Evolutionary conservation across 2,113 vertebrate genomes (phyloP).

Genomic region (Peromyscus leucopus): DNA sequence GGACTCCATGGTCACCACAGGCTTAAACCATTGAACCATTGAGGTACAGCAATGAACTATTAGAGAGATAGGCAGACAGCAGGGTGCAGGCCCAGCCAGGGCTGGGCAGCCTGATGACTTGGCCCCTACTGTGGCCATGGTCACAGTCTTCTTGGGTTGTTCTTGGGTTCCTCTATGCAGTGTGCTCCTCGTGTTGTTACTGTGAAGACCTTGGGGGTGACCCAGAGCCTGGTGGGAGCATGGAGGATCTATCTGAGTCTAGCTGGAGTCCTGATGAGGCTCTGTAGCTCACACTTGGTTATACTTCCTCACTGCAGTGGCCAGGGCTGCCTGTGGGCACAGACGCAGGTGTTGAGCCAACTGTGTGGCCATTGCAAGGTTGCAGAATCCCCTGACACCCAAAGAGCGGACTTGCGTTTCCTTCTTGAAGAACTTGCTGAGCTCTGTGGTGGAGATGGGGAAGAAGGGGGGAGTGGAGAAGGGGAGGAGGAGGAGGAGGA

Average conservation of each 20-base stretch:
- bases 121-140: not conserved
- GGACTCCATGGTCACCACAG: too few relatives aligned
- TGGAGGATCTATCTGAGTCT: not conserved
- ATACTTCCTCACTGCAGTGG: too few relatives aligned
- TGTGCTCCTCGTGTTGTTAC: not conserved
- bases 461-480: not conserved
- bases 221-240: not conserved
- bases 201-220: not conserved
- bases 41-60: not conserved
- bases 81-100: not conserved
- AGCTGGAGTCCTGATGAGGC: not conserved
- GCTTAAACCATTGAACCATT: not conserved
- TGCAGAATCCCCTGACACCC: too few relatives aligned
- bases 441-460: not conserved
- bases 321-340: too few relatives aligned
- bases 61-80: not conserved
- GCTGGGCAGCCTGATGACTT: fast-evolving
- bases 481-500: fast-evolving
- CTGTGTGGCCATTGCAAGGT: not conserved
- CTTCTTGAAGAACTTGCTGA: not conserved
- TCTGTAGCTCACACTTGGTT: fast-evolving
- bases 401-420: not conserved
- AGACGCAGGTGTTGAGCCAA: too few relatives aligned
- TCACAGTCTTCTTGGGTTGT: not conserved
- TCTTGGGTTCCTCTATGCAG: not conserved